Base-by-base conservation (phyloP, 1,140 invertebrate species). In the Stenopsyche tienmushanensis region DNA sequence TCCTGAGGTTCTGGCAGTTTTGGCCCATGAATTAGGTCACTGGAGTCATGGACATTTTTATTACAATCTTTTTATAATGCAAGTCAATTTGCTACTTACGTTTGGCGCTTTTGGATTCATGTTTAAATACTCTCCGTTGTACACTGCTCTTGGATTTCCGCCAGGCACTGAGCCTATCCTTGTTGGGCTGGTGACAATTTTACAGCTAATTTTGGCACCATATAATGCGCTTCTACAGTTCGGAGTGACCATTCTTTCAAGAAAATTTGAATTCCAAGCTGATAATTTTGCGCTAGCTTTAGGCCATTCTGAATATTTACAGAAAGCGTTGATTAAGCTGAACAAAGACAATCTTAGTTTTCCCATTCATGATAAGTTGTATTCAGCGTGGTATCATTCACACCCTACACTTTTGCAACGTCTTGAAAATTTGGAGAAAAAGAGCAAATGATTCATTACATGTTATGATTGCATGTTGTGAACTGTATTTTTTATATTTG, bases 21-120 rank as follows among this genome's bases (percentile, higher is more conserved):
- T 99, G 45, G 92, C 88, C 9, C 97, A 99, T 81, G 98, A 99
- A 82, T 81, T 99, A 53, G 97, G 96, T 3, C 98, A 99, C 76
- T 99, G 98, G 98, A 93, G 93, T 73, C 84, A 93, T 53, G 93
- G 86, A 73, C 97, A 99, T 79, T 88, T 92, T 42, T 79, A 93
- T 13, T 96, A 96, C 73, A 92, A 93, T 74, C 86, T 99, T 66
- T 69, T 92, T 3, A 85, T 97, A 24, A 87, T 88, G 71, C 91
- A 98, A 85, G 73, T 86, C 0, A 85, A 87, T 73, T 74, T 87
- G 23, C 77, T 86, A 18, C 80, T 99, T 5, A 86, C 95, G 73
- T 98, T 99, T 74, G 77, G 83, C 26, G 89, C 92, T 21, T 99
- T 99, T 83, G 90, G 90, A 3, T 84, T 91, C 45, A 83, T 94